Evolutionary conservation across 2,888 invertebrate genomes (phyloP).

Genomic region (Ichneumoninae sp.): DNA sequence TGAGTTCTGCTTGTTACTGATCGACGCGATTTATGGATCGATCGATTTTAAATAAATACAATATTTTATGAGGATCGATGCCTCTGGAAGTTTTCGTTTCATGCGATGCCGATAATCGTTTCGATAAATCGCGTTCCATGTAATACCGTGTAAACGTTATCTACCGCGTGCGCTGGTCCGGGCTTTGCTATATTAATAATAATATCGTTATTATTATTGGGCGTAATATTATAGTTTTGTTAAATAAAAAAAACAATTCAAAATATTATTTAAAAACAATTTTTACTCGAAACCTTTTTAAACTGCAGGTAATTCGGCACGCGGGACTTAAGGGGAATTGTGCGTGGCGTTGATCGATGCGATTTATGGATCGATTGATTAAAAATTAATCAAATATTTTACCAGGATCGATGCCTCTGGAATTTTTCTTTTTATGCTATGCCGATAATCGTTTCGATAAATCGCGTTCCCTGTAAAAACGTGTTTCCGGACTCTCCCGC

Average conservation of each 20-base stretch:
- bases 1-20: not conserved
- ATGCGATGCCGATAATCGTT: not conserved
- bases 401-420: not conserved
- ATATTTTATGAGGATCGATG: slow-evolving; percentile 1
- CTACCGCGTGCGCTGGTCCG: slow-evolving; percentile 37
- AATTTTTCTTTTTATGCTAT: not conserved
- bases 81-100: not conserved
- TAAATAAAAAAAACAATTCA: too few species aligned
- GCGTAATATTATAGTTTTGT: too few species aligned
- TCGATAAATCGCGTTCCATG: not conserved
- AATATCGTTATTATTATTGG: too few species aligned
- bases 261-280: too few species aligned
- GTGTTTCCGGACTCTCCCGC: not conserved
- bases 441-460: not conserved
- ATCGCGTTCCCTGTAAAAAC: slow-evolving; percentile 6
- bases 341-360: not conserved
- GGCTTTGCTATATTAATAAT: slow-evolving; percentile 50
- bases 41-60: not conserved
- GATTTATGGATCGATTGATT: not conserved
- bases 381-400: not conserved
- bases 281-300: not conserved
- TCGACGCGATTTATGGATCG: not conserved
- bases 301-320: too few species aligned
- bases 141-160: slow-evolving; percentile 30
- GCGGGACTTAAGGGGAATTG: too few species aligned